A percentile compares a stretch with the other conserved stretches of the same genome.
Conservation (phyloP, 2,113 vertebrate species). For the Acrocephalus arundinaceus region DNA sequence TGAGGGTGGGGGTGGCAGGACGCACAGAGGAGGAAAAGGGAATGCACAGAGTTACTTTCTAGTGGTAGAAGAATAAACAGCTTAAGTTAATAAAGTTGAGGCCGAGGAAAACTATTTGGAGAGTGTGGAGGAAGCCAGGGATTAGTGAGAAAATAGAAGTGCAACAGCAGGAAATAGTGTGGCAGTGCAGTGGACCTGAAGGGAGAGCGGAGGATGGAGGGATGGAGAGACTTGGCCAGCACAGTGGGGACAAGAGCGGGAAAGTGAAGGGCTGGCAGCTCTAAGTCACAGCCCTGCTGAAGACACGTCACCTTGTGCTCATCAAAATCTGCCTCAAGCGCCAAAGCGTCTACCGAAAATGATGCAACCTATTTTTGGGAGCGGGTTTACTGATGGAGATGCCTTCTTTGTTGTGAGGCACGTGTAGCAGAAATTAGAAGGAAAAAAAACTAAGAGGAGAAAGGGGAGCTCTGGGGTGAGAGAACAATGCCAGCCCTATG, state of each 20-base stretch:
- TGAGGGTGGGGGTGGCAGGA: neutral
- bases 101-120: constrained; percentile 4
- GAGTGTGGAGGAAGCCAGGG: constrained; percentile 23
- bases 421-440: neutral
- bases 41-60: constrained; percentile 24
- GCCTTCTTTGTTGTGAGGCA: neutral
- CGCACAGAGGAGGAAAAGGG: neutral
- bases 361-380: constrained; percentile 2
- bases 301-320: neutral
- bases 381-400: neutral
- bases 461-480: neutral
- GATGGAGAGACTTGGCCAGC: neutral
- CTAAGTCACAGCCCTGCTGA: neutral
- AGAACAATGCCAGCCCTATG: neutral
- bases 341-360: neutral
- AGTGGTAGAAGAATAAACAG: constrained; percentile 37
- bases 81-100: constrained; percentile 54
- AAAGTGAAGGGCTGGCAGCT: neutral
- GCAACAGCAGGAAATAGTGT: constrained; percentile 14
- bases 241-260: fast-evolving
- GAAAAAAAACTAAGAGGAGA: neutral
- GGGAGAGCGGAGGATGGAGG: neutral
- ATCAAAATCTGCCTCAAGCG: neutral
- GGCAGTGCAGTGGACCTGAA: neutral
- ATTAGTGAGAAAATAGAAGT: constrained; percentile 44